Conservation (phyloP, 1,140 invertebrate species). For the Subanguina moxae region DNA sequence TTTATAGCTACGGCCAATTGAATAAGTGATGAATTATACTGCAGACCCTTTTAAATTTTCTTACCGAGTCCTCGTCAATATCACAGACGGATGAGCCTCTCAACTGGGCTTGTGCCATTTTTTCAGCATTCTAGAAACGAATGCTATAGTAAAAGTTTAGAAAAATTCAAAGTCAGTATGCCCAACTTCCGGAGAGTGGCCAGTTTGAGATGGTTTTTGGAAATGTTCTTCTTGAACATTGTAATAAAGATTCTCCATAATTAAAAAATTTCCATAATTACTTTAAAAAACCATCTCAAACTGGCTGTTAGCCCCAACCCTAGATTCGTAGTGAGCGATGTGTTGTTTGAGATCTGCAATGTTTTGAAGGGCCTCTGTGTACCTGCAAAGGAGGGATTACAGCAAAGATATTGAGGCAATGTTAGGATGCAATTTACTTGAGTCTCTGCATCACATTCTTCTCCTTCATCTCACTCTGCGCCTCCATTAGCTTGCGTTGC, state of each 20-base stretch:
- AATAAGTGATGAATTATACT: no score
- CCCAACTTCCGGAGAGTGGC: no score
- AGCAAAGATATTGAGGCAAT: no score
- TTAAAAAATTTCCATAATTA: constrained; percentile 7
- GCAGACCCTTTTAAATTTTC: constrained; percentile 2
- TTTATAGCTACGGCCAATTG: no score
- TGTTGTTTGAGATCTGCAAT: constrained; percentile 90
- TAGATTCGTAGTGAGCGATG: constrained; percentile 85
- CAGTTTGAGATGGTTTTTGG: no score
- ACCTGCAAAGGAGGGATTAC: no score
- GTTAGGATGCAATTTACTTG: no score
- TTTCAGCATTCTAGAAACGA: constrained; percentile 56
- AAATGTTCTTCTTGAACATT: constrained; percentile 4
- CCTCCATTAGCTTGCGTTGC: constrained; percentile 80
- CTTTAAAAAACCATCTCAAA: neutral
- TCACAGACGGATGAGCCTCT: constrained; percentile 49
- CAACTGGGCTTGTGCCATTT: constrained; percentile 49
- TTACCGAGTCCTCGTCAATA: constrained; percentile 55
- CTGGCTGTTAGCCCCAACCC: constrained; percentile 65
- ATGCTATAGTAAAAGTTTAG: constrained; percentile 6
- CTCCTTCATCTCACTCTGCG: constrained; percentile 79
- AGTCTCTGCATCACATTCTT: constrained; percentile 89
- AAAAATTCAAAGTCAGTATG: neutral
- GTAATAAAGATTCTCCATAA: constrained; percentile 1
- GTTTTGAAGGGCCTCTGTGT: constrained; percentile 85